phyloP scores from a whole-genome alignment of 1,140 invertebrate species.

The Heliothis subflexa region DNA sequence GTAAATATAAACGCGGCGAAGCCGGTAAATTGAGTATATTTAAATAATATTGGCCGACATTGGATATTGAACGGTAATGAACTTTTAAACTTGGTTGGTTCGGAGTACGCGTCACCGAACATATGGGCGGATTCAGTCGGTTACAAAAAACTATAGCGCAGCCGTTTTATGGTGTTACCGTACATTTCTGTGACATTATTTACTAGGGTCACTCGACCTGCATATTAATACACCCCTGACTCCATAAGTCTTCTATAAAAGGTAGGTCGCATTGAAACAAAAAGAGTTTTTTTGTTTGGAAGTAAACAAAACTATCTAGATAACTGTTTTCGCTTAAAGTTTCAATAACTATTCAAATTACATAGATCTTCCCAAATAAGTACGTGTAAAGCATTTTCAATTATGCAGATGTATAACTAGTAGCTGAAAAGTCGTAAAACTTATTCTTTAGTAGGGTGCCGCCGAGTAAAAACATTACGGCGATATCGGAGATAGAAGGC shows the following conservation, averaged over 20 bases:
- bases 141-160: slow-evolving; percentile 29
- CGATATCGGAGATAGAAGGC: slow-evolving; percentile 43
- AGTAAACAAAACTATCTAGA: not conserved
- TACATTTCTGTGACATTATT: slow-evolving; percentile 31
- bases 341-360: not conserved
- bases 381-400: not conserved
- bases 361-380: not conserved
- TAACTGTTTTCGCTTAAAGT: not conserved
- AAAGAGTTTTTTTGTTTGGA: not conserved
- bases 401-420: slow-evolving; percentile 39
- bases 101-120: slow-evolving; percentile 33
- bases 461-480: slow-evolving; percentile 42
- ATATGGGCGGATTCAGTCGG: slow-evolving; percentile 45
- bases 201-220: slow-evolving; percentile 11
- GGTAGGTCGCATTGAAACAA: not conserved
- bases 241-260: not conserved
- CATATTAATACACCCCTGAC: not conserved
- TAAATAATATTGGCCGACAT: slow-evolving; percentile 50
- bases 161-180: slow-evolving; percentile 22
- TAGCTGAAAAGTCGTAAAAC: slow-evolving; percentile 50
- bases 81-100: slow-evolving; percentile 55
- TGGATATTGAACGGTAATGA: slow-evolving; percentile 55
- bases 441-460: slow-evolving; percentile 43
- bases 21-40: slow-evolving; percentile 48
- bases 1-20: slow-evolving; percentile 42